These are phyloP conservation scores for Coenonympha glycerion DNA, from an alignment of 2,888 invertebrate species.

Conservation along the genomic window DNA sequence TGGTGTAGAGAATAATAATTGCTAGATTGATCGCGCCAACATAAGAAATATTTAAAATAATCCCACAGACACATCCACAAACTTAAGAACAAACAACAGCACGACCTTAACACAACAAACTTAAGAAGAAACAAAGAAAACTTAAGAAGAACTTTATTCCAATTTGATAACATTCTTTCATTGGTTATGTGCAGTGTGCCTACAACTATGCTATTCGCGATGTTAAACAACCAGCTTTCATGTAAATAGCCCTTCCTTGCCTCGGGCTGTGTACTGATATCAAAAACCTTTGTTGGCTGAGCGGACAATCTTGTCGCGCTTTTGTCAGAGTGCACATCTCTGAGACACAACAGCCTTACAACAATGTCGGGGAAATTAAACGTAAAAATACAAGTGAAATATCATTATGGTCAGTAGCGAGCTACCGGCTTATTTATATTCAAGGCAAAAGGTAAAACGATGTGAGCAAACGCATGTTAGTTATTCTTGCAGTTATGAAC, in stretches of 20 bases:
- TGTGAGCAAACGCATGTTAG: no score
- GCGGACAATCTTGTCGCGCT: constrained; percentile 45
- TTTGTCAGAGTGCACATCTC: constrained; percentile 33
- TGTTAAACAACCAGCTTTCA: constrained; percentile 8
- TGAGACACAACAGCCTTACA: constrained; percentile 21
- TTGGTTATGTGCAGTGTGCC: no score
- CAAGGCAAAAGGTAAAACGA: no score
- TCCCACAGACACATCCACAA: no score
- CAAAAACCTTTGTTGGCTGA: constrained; percentile 52
- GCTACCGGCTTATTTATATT: no score
- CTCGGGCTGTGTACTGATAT: constrained; percentile 15
- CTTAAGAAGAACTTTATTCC: no score
- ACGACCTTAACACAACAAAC: no score
- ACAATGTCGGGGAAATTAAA: constrained; percentile 18
- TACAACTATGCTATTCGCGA: neutral
- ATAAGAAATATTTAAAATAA: no score
- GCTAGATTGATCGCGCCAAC: no score
- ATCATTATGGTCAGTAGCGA: neutral
- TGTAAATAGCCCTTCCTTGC: constrained; percentile 11
- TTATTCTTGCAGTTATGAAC: no score
- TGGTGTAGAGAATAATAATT: constrained; percentile 45
- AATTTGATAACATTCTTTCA: neutral
- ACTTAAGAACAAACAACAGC: no score
- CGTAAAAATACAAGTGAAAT: neutral
- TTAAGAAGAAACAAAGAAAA: no score